Evolutionary conservation across 2,113 vertebrate species (phyloP), one percentile per base, ranked within the genome.

Genomic region (Cairina moschata): DNA sequence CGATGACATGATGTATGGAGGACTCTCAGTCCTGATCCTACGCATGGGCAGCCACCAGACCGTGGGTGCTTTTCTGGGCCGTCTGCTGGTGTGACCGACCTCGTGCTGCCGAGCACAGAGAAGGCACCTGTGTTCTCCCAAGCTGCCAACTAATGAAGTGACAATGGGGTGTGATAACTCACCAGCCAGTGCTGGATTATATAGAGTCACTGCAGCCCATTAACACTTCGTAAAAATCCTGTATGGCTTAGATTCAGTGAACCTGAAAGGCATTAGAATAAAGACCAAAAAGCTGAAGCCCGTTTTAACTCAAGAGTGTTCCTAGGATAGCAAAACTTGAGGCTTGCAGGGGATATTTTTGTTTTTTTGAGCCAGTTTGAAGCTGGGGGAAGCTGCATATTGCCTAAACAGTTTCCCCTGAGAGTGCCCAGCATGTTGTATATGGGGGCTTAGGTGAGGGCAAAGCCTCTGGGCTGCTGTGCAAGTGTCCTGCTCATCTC

Each of bases 71-170:
- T 80, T 75, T 40, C 44, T 84, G 81, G 58, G 18, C 34, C 60
- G 15, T 62, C 11, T 50, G 54, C 21, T 31, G 9, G 0, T 1
- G 29, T 40, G 52, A 92, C 26, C 17, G 56, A 20, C 46, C n/a
- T 73, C 36, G 50, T 1, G 6, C 40, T 1, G 0, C 3, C 15
- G 23, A 81, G 60, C 66, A 31, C 55, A 13, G 62, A 76, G 68
- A 54, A 83, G 86, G 59, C 44, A 76, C 62, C 38, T 58, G 38
- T 31, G 31, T 46, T 86, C 52, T 81, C 56, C 59, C 68, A 42
- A 75, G 48, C 58, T 91, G 48, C 73, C 67, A 83, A 12, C 52
- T 88, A 86, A 91, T 92, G 88, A 94, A 81, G 86, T 92, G 91
- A 81, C 66, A 83, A 54, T 38, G 55, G 86, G 63, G 44, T 72